These are phyloP conservation scores for Nomada flava DNA, from an alignment of 2,888 invertebrate genomes.

Conservation along the genomic window DNA sequence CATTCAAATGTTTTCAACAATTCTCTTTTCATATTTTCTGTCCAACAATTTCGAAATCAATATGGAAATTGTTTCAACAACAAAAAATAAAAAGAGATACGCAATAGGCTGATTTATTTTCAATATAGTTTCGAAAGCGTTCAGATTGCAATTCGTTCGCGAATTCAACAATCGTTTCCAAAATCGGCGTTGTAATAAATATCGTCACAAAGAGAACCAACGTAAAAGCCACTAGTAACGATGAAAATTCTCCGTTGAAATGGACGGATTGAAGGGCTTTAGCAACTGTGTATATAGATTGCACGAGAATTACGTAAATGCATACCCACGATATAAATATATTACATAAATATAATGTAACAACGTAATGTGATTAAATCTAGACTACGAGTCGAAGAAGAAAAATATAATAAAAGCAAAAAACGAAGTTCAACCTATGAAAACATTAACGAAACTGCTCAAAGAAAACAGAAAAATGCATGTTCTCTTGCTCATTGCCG, in stretches of 20 bases:
- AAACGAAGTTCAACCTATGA: background rate
- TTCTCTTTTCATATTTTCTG: too few species aligned
- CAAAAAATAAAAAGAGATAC: too few species aligned
- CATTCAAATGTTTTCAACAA: too few species aligned
- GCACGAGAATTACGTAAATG: constrained; percentile 28
- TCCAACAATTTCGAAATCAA: too few species aligned
- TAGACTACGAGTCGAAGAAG: background rate
- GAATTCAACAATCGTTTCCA: constrained; percentile 31
- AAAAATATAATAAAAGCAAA: background rate
- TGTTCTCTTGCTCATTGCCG: constrained; percentile 58
- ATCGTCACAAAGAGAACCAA: constrained; percentile 19
- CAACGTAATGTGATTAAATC: background rate
- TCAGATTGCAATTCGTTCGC: constrained; percentile 3
- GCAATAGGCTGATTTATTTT: too few species aligned
- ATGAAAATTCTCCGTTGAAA: constrained; percentile 9
- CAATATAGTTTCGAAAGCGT: background rate
- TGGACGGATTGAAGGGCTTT: background rate
- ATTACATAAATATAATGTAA: background rate
- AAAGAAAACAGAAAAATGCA: constrained; percentile 27
- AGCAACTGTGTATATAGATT: too few species aligned
- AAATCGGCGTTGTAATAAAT: constrained; percentile 15
- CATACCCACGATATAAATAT: constrained; percentile 13
- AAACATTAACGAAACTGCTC: background rate
- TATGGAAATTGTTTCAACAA: too few species aligned
- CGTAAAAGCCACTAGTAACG: constrained; percentile 34